Percentiles rank a stretch among this genome's conserved stretches.
These are phyloP conservation scores for Betta splendens DNA, from an alignment of 2,797 vertebrate species.

Conservation along the genomic window DNA sequence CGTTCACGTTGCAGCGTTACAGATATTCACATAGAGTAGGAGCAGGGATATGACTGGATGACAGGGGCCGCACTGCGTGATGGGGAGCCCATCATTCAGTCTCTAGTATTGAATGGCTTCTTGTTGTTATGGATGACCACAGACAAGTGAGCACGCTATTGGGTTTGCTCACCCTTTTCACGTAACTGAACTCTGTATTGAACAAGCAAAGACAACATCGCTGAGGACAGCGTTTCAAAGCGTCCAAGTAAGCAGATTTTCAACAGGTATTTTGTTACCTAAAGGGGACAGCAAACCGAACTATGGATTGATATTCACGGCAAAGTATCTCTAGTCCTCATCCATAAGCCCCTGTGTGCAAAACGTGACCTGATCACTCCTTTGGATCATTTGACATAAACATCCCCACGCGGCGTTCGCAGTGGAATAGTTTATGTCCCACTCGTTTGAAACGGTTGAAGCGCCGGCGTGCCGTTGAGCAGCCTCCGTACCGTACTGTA, in stretches of 20 bases:
- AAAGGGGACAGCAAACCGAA: constrained; percentile 72
- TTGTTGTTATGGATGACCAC: constrained; percentile 69
- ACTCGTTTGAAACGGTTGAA: constrained; percentile 35
- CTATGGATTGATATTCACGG: constrained; percentile 53
- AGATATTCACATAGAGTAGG: constrained; percentile 47
- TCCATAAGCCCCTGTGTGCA: constrained; percentile 50
- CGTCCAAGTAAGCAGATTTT: constrained; percentile 43
- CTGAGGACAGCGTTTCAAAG: constrained; percentile 57
- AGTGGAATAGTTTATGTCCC: constrained; percentile 54
- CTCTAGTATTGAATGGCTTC: constrained; percentile 67
- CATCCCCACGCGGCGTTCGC: constrained; percentile 36
- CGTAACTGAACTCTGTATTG: constrained; percentile 67
- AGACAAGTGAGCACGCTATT: constrained; percentile 60
- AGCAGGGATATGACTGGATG: constrained; percentile 58
- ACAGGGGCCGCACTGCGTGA: constrained; percentile 41
- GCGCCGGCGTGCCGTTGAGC: constrained; percentile 41
- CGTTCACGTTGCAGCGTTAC: constrained; percentile 54
- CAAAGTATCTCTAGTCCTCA: constrained; percentile 69
- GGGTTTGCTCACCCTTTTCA: constrained; percentile 76
- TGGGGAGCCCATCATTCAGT: constrained; percentile 57
- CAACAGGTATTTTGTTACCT: constrained; percentile 60
- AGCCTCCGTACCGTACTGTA: constrained; percentile 49
- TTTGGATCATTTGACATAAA: constrained; percentile 51
- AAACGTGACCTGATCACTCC: constrained; percentile 44
- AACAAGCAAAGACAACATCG: constrained; percentile 55